Evolutionary conservation across 2,888 invertebrate genomes (phyloP).

Genomic region (Cryptus viduatorius): DNA sequence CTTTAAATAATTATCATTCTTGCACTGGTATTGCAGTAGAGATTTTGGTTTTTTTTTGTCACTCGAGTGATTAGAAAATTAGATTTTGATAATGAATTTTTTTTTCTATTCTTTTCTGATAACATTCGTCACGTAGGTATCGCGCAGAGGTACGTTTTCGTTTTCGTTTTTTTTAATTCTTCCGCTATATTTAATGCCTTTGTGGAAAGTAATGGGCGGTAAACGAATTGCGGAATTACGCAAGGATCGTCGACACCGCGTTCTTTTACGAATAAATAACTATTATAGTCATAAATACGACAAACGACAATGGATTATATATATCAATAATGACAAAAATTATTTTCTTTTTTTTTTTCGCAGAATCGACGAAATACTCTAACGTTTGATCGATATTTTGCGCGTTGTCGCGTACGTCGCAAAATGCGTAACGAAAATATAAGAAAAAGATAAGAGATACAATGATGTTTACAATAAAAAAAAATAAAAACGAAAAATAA

Average conservation of each 20-base stretch:
- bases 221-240: neutral
- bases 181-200: slow-evolving; percentile 26
- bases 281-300: slow-evolving; percentile 54
- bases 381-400: slow-evolving; percentile 67
- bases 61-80: slow-evolving; percentile 31
- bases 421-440: slow-evolving; percentile 30
- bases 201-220: slow-evolving; percentile 22
- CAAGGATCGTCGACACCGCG: slow-evolving; percentile 50
- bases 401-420: slow-evolving; percentile 33
- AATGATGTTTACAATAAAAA: slow-evolving; percentile 32
- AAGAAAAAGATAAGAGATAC: slow-evolving; percentile 36
- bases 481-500: slow-evolving; percentile 37
- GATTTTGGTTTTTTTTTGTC: neutral
- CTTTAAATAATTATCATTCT: neutral
- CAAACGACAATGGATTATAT: slow-evolving; percentile 50
- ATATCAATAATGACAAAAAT: slow-evolving; percentile 29
- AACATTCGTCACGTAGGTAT: neutral
- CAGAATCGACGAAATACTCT: slow-evolving; percentile 73
- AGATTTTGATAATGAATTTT: slow-evolving; percentile 30
- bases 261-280: slow-evolving; percentile 52
- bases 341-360: slow-evolving; percentile 62
- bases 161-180: slow-evolving; percentile 19
- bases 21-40: neutral
- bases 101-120: too few species aligned
- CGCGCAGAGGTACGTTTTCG: neutral